Percentiles rank a stretch among this genome's conserved stretches.
Evolutionary conservation across 2,797 vertebrate genomes (phyloP).

Genomic region (Acridotheres tristis): DNA sequence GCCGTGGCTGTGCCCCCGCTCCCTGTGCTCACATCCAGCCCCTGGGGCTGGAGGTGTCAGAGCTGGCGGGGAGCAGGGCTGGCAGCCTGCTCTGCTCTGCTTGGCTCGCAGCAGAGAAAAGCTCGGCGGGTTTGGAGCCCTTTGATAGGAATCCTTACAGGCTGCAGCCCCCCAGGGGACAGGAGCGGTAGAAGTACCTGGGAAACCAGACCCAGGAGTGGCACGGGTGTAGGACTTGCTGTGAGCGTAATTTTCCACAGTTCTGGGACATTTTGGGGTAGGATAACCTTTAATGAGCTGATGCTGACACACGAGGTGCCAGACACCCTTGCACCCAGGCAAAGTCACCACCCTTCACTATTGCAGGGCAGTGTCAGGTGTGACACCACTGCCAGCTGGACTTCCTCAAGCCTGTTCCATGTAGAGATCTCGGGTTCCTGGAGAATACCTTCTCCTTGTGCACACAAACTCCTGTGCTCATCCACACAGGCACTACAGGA

Average conservation of each 20-base stretch:
- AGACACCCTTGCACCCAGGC: not conserved
- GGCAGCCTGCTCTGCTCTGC: slow-evolving; percentile 1
- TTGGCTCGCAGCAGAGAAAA: slow-evolving; percentile 8
- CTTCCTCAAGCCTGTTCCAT: not conserved
- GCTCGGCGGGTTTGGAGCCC: not conserved
- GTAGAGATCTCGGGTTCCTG: not conserved
- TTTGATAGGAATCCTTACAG: slow-evolving; percentile 28
- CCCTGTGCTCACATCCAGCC: not conserved
- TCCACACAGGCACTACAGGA: not conserved
- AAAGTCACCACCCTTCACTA: rapidly evolving
- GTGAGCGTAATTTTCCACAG: not conserved
- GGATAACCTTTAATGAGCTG: not conserved
- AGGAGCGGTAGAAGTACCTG: not conserved
- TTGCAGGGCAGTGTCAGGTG: not conserved
- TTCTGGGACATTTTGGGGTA: not conserved
- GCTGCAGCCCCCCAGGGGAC: not conserved
- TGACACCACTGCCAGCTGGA: not conserved
- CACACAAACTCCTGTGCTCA: not conserved
- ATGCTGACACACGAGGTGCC: not conserved
- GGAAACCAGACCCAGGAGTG: not conserved
- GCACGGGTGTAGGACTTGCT: not conserved
- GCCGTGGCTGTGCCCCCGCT: not conserved
- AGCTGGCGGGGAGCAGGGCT: slow-evolving; percentile 31
- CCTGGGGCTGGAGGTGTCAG: slow-evolving; percentile 5
- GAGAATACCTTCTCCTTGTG: not conserved